Evolutionary conservation across 2,113 vertebrate species (phyloP), one percentile per base, ranked within the genome.

Genomic region (Chaetura pelagica): DNA sequence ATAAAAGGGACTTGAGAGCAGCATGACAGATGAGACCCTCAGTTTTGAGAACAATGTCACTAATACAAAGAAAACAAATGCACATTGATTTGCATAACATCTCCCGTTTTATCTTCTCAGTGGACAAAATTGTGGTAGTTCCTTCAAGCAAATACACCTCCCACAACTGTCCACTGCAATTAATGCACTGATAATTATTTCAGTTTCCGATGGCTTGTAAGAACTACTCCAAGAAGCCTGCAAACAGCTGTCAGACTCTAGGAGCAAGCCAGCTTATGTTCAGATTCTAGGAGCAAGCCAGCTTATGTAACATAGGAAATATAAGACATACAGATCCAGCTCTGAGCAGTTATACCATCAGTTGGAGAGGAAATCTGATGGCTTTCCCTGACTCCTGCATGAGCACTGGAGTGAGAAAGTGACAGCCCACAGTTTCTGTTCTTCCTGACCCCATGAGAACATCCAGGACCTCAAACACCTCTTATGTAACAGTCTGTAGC

Each of bases 291-390:
- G 12, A 73, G 64, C 63, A 92, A 84, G 40, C 6, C 0, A 2
- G 63, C 15, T 57, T 30, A 52, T 0, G 0, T 38, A 82, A 90
- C 0, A 2, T 0, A 10, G 35, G 29, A 80, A 76, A 74, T 10
- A 20, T 27, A 75, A 34, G 22, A 88, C 18, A 55, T 3, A 12
- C 21, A 80, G 55, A 61, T 7, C 3, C 26, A 73, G 10, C 34
- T 81, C 19, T 23, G 21, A 81, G 59, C 55, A 89, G 40, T 30
- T 49, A 77, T 35, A 73, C 12, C 26, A 76, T 10, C 30, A 84
- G 35, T 73, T 1, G 3, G 26, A 76, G 30, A n/a, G 11, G 75
- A 94, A 87, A 90, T 49, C 30, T 77, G 40, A 46, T 9, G 6
- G 10, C 12, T 68, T 27, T 58, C 11, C 34, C 54, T 2, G 4